Evolutionary conservation across 2,888 invertebrate species (phyloP).

Genomic region (Drosophila incognita): DNA sequence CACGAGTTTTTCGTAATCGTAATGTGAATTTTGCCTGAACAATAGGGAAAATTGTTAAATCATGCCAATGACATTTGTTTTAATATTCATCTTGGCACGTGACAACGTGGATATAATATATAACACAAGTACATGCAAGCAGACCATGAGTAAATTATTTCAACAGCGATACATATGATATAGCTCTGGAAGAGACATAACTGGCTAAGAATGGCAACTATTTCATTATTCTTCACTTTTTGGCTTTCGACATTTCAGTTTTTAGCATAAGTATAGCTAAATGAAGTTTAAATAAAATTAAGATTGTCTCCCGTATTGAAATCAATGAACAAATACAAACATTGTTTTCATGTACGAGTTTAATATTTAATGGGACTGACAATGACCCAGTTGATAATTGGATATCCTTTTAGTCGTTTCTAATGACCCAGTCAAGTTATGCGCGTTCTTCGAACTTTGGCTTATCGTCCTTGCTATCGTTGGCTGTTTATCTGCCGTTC

Average conservation of each 20-base stretch:
- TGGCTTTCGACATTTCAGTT: not conserved
- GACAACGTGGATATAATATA: not conserved
- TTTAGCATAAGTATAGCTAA: not conserved
- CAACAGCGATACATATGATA: not conserved
- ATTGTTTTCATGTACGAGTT: not conserved
- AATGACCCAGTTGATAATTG: slow-evolving; percentile 9
- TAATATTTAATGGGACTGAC: not conserved
- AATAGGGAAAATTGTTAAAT: slow-evolving; percentile 62
- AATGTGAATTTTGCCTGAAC: slow-evolving; percentile 19
- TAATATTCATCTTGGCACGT: slow-evolving; percentile 39
- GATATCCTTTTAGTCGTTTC: not conserved
- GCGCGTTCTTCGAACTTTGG: slow-evolving; percentile 8
- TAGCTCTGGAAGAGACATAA: not conserved
- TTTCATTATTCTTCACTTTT: not conserved
- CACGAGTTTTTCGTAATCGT: slow-evolving; percentile 10
- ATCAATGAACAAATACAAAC: not conserved
- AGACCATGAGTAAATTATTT: not conserved
- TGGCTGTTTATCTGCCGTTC: slow-evolving; percentile 19
- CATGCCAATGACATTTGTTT: slow-evolving; percentile 57
- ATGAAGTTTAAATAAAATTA: not conserved
- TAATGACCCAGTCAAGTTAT: slow-evolving; percentile 22
- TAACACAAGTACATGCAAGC: not conserved
- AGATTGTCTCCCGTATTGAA: not conserved
- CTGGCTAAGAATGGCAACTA: not conserved
- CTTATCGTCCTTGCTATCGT: slow-evolving; percentile 24